These are phyloP conservation scores for Melikaiella ostensackeni DNA, from an alignment of 2,888 invertebrate species.

Conservation along the genomic window DNA sequence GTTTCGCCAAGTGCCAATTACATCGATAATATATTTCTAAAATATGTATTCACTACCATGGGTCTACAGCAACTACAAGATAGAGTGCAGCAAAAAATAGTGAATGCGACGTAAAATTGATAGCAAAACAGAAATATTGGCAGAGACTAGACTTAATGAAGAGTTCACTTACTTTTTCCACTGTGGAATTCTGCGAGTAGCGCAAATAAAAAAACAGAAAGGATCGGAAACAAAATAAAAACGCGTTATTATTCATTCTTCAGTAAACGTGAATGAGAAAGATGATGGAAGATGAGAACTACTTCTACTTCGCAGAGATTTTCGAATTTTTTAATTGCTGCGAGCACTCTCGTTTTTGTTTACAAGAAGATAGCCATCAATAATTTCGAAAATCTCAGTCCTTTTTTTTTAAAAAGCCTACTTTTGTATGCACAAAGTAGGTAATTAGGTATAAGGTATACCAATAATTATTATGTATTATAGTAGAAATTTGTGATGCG, in stretches of 20 bases:
- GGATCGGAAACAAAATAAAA: constrained; percentile 77
- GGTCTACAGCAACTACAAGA: constrained; percentile 57
- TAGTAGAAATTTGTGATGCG: constrained; percentile 71
- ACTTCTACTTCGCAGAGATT: constrained; percentile 62
- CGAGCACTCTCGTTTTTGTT: constrained; percentile 15
- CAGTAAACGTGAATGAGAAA: constrained; percentile 62
- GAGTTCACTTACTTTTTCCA: constrained; percentile 94
- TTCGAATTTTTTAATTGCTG: constrained; percentile 57
- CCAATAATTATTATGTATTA: constrained; percentile 77
- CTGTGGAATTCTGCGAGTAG: constrained; percentile 89
- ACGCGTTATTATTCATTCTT: constrained; percentile 73
- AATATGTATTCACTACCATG: constrained; percentile 30
- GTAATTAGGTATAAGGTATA: constrained; percentile 40
- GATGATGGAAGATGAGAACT: constrained; percentile 63
- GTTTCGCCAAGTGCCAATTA: constrained; percentile 1
- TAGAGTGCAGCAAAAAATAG: constrained; percentile 60
- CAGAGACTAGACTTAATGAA: constrained; percentile 70
- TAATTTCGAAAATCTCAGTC: constrained; percentile 41
- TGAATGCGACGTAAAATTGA: constrained; percentile 57
- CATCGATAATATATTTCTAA: neutral
- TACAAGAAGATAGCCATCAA: constrained; percentile 37
- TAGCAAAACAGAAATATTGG: constrained; percentile 60
- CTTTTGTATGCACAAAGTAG: constrained; percentile 59
- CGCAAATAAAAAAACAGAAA: constrained; percentile 78
- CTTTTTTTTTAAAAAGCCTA: constrained; percentile 55